phyloP scores from a whole-genome alignment of 2,113 vertebrate species.

The Montifringilla adamsi region DNA sequence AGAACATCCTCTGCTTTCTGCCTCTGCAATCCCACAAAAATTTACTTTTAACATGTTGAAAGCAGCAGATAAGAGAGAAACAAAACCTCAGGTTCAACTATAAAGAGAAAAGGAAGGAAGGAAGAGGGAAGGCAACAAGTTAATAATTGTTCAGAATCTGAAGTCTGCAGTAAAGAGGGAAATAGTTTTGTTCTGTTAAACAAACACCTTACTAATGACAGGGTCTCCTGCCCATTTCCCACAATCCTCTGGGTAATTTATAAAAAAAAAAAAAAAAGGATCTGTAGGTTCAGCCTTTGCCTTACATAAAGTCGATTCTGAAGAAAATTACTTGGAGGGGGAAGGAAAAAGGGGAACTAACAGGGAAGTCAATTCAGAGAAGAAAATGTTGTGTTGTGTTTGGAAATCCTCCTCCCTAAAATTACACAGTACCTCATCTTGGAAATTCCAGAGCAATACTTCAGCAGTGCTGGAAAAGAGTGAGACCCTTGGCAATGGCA shows the following conservation, averaged over 20 bases:
- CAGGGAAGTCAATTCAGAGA: not conserved
- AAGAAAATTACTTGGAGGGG: not conserved
- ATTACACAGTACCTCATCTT: conserved; percentile 2
- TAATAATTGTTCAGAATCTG: conserved; percentile 56
- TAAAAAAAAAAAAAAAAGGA: not conserved
- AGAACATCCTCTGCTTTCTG: not conserved
- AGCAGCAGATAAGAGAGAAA: conserved; percentile 38
- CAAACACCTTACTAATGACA: conserved; percentile 40
- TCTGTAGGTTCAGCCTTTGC: not conserved
- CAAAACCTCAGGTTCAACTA: conserved; percentile 7
- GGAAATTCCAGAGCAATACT: not conserved
- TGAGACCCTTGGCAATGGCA: not conserved
- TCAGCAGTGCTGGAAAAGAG: not conserved
- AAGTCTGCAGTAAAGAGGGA: conserved; percentile 36
- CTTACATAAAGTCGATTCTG: not conserved
- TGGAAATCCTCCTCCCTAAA: conserved; percentile 39
- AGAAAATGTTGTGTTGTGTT: not conserved
- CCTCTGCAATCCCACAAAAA: not conserved
- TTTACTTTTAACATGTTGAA: not conserved
- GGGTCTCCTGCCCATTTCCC: conserved; percentile 13
- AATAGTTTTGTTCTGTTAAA: conserved; percentile 47
- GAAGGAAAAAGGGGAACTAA: not conserved
- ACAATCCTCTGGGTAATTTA: not conserved
- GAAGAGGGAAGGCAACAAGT: conserved; percentile 37
- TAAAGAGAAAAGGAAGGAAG: conserved; percentile 54